A percentile compares a stretch with the other conserved stretches of the same genome.
phyloP scores from a whole-genome alignment of 2,113 vertebrate genomes.

The Panurus biarmicus region DNA sequence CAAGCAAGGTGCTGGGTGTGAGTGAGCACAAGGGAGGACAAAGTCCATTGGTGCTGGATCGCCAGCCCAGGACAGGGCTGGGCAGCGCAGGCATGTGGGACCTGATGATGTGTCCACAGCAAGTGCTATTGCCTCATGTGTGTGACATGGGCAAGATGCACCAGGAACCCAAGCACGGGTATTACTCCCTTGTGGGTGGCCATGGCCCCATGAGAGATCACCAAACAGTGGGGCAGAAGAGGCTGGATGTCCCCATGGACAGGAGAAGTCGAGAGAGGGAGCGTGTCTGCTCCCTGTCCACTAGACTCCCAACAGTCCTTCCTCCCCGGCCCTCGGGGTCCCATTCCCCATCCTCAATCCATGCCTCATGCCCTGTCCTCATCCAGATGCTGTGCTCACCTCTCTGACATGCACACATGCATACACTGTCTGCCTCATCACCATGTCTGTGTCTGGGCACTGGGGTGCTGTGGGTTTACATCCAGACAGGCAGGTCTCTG shows the following conservation, averaged over 20 bases:
- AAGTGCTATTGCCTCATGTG: rapidly evolving
- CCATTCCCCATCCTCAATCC: conserved; percentile 1
- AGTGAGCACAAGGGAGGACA: background rate
- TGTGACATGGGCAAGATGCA: background rate
- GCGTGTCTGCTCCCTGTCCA: background rate
- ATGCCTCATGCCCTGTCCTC: conserved; percentile 9
- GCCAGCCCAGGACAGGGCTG: background rate
- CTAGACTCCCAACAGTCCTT: background rate
- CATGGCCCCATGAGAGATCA: background rate
- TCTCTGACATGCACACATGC: background rate
- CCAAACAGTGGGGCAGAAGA: background rate
- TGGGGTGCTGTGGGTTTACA: background rate
- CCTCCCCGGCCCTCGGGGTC: background rate
- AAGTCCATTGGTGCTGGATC: background rate
- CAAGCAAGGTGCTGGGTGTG: background rate
- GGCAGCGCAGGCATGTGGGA: background rate
- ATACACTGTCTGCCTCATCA: conserved; percentile 37
- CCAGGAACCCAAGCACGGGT: background rate
- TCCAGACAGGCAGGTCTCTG: background rate
- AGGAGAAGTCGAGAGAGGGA: background rate
- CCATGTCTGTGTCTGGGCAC: conserved; percentile 47
- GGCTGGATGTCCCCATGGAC: background rate
- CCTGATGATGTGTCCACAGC: background rate
- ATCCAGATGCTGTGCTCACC: background rate
- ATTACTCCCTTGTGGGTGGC: background rate